phyloP scores from a whole-genome alignment of 2,888 invertebrate species.

The Asteroscopus sphinx region DNA sequence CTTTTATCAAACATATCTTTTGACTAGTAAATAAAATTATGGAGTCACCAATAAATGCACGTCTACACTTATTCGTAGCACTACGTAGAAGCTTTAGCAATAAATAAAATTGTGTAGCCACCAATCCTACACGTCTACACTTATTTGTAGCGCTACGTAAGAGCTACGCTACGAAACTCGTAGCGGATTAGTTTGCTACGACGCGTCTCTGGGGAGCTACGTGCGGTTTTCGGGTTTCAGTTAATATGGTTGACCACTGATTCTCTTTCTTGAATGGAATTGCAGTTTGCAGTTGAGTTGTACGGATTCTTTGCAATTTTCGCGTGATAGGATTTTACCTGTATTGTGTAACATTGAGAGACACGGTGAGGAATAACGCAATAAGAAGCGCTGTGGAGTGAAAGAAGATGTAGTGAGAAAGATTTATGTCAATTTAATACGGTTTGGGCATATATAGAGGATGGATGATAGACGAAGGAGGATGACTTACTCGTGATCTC shows the following conservation, averaged over 20 bases:
- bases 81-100: no score
- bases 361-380: no score
- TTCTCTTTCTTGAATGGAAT: conserved; percentile 14
- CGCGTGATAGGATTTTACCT: no score
- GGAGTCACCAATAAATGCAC: neutral
- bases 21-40: neutral
- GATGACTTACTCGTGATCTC: no score
- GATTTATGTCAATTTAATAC: no score
- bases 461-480: no score
- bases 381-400: no score
- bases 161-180: no score
- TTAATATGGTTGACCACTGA: conserved; percentile 31
- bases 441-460: no score
- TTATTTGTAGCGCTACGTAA: conserved; percentile 21
- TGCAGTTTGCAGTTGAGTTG: neutral
- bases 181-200: conserved; percentile 49
- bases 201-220: conserved; percentile 29
- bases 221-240: conserved; percentile 16
- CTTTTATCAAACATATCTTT: neutral
- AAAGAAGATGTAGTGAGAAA: no score
- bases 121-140: conserved; percentile 19
- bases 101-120: neutral
- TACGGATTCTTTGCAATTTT: neutral
- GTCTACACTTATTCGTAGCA: conserved; percentile 34
- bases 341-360: no score